A percentile compares a stretch with the other conserved stretches of the same genome.
Evolutionary conservation across 2,113 vertebrate genomes (phyloP).

Genomic region (Colius striatus): DNA sequence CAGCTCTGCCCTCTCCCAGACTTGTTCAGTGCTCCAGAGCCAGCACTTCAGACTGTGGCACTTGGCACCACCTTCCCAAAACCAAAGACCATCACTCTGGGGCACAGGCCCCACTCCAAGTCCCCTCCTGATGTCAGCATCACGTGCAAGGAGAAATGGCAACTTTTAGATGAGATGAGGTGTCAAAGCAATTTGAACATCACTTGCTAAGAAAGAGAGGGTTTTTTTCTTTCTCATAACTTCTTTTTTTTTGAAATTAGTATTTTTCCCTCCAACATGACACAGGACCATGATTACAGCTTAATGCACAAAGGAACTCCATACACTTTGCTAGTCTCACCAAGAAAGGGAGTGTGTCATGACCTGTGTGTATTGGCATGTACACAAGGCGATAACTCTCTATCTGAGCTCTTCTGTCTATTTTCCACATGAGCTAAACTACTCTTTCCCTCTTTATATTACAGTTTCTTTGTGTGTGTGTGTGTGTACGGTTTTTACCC

Average conservation of each 20-base stretch:
- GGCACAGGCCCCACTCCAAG: not conserved
- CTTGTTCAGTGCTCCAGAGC: not conserved
- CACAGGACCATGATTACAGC: not conserved
- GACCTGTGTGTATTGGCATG: not conserved
- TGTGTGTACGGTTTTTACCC: not conserved
- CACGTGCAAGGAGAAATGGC: not conserved
- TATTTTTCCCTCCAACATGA: not conserved
- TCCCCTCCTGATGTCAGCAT: not conserved
- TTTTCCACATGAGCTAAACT: not conserved
- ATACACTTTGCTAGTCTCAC: not conserved
- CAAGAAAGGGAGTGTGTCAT: not conserved
- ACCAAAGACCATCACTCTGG: rapidly evolving
- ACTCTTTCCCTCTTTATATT: not conserved
- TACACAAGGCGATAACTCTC: not conserved
- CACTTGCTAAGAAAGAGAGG: not conserved
- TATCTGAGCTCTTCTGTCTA: not conserved
- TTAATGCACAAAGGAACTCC: not conserved
- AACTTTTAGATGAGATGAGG: not conserved
- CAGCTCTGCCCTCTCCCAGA: not conserved
- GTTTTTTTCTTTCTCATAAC: rapidly evolving
- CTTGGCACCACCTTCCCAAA: not conserved
- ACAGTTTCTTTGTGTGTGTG: not conserved
- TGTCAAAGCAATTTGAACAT: not conserved
- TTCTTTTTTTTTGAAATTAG: not conserved
- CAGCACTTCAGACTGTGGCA: rapidly evolving